A percentile compares a stretch with the other conserved stretches of the same genome.
Evolutionary conservation across 2,888 invertebrate genomes (phyloP).

Genomic region (Aleiodes testaceus): DNA sequence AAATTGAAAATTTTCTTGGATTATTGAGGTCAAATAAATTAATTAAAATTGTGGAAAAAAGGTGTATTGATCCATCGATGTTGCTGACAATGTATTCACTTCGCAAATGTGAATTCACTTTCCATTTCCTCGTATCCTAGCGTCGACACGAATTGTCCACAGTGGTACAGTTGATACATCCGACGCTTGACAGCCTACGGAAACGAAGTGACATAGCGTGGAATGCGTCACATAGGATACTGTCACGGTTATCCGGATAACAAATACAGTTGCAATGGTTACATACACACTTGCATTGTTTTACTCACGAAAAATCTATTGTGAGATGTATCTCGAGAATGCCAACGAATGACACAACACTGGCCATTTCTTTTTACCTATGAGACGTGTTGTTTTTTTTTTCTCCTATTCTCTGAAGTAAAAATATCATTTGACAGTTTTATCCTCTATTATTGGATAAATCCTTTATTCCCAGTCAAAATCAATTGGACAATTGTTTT

Average conservation of each 20-base stretch:
- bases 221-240: slow-evolving; percentile 31
- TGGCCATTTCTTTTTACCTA: neutral
- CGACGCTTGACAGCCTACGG: slow-evolving; percentile 28
- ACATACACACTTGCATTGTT: slow-evolving; percentile 2
- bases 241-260: slow-evolving; percentile 28
- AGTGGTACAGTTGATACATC: slow-evolving; percentile 24
- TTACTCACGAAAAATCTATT: neutral
- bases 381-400: no score
- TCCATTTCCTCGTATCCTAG: slow-evolving; percentile 14
- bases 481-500: slow-evolving; percentile 6
- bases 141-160: slow-evolving; percentile 32
- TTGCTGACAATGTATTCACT: slow-evolving; percentile 6
- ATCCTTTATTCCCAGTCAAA: neutral
- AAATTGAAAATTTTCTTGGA: no score
- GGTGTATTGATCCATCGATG: neutral
- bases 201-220: slow-evolving; percentile 31
- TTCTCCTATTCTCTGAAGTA: neutral
- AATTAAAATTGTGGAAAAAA: neutral
- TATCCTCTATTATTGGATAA: slow-evolving; percentile 2
- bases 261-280: slow-evolving; percentile 7
- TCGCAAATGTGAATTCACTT: slow-evolving; percentile 20
- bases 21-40: no score
- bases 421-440: slow-evolving; percentile 6
- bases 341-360: neutral
- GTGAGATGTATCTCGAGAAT: neutral